Evolutionary conservation across 1,140 invertebrate species (phyloP), one percentile per base, ranked within the genome.

Genomic region (Maniola jurtina): DNA sequence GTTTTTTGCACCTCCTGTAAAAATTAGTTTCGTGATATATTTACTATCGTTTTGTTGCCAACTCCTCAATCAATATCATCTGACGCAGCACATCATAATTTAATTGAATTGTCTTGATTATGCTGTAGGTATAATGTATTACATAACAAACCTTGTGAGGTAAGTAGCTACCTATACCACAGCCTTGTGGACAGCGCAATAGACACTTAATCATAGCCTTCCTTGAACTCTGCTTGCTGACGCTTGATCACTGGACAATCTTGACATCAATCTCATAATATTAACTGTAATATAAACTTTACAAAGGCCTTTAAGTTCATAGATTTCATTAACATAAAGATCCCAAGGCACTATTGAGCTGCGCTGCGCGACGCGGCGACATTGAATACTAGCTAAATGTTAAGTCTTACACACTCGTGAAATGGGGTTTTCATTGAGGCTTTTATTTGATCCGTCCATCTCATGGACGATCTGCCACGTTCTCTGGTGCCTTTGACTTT

Each of bases 221-320:
- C 66, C 66, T 68, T 68, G 66, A 68, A 68, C 66, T 68, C 61
- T 57, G 66, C 57, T 57, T 61, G 52, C 63, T 63, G 61, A 61
- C 48, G 54, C 56, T 63, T 56, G 66, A 68, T 64, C 55, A 68
- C 66, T 68, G 47, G 66, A 68, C 56, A 68, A 40, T 68, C 66
- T 68, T 68, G 66, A 68, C 66, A 68, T 57, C 36, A 68, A 64
- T 55, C 13, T 55, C 25, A 11, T 55, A 55, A 25, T 25, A 25
- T 34, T 55, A 55, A 52, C 48, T 25, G 13, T 25, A 52, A 25
- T 16, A 14, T 48, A n/a, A n/a, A n/a, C n/a, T n/a, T n/a, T n/a
- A n/a, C n/a, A n/a, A n/a, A n/a, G 55, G 7, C n/a, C 9, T 58
- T 15, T 58, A 8, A 58, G 14, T 11, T 38, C 16, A 52, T 52